Percentiles rank a stretch among this genome's conserved stretches.
Conservation (phyloP, 2,888 invertebrate genomes). For the Drosophila imparisetae region DNA sequence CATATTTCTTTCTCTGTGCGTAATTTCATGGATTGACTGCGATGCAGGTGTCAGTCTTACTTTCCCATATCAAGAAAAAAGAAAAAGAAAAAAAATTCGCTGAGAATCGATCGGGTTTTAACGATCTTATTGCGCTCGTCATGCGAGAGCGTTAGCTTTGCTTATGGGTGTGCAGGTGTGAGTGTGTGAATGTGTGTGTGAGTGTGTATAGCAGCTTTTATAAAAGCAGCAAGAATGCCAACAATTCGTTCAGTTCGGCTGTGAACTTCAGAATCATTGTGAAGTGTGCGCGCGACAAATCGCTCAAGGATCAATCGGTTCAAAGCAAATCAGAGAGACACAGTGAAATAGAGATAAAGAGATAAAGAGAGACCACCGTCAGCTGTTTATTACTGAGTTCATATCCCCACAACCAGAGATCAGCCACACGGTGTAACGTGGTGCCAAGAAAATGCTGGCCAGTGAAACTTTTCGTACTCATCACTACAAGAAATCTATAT, state of each 20-base stretch:
- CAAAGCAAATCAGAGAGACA: background rate
- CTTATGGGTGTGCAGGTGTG: slow-evolving; percentile 41
- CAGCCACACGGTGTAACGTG: slow-evolving; percentile 18
- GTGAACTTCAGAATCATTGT: slow-evolving; percentile 72
- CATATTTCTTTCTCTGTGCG: background rate
- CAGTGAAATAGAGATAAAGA: slow-evolving; percentile 5
- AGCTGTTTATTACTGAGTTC: slow-evolving; percentile 9
- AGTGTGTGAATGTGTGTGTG: slow-evolving; percentile 12
- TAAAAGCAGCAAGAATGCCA: slow-evolving; percentile 78
- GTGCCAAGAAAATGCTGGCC: slow-evolving; percentile 79
- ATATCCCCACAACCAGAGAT: slow-evolving; percentile 14
- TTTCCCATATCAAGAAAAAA: slow-evolving; percentile 27
- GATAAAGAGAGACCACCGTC: slow-evolving; percentile 9
- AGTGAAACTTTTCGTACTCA: slow-evolving; percentile 76
- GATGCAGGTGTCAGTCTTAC: slow-evolving; percentile 48
- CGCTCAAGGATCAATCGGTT: slow-evolving; percentile 41
- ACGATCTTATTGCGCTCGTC: slow-evolving; percentile 37
- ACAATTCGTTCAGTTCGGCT: slow-evolving; percentile 69
- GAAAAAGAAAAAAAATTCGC: no score
- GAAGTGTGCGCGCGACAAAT: slow-evolving; percentile 48
- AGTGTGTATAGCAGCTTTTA: slow-evolving; percentile 63
- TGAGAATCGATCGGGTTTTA: slow-evolving; percentile 39
- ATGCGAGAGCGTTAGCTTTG: slow-evolving; percentile 35
- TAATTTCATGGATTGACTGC: slow-evolving; percentile 1
- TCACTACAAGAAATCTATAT: slow-evolving; percentile 81